Evolutionary conservation across 2,888 invertebrate species (phyloP).

Genomic region (Galerucella nymphaeae): DNA sequence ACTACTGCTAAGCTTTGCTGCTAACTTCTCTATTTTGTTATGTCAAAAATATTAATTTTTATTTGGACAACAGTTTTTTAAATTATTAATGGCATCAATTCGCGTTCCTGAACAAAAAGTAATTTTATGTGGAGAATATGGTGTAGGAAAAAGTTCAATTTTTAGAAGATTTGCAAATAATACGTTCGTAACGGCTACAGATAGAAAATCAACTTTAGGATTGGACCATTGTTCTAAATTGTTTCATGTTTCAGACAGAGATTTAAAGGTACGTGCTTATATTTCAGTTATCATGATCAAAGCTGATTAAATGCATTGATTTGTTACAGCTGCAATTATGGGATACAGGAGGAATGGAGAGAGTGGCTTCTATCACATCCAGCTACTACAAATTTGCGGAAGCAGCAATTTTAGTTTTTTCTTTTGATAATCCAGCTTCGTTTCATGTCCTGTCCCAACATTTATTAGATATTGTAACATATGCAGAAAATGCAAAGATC

Average conservation of each 20-base stretch:
- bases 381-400: constrained; percentile 97
- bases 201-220: constrained; percentile 89
- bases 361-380: constrained; percentile 93
- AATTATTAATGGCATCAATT: constrained; percentile 77
- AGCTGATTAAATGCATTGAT: neutral
- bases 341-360: constrained; percentile 98
- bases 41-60: constrained; percentile 12
- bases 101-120: constrained; percentile 90
- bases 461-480: constrained; percentile 90
- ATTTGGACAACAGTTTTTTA: neutral
- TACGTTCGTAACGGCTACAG: constrained; percentile 85
- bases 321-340: constrained; percentile 84
- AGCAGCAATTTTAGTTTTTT: constrained; percentile 92
- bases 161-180: constrained; percentile 92
- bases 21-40: constrained; percentile 20
- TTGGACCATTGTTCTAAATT: constrained; percentile 90
- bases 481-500: constrained; percentile 95
- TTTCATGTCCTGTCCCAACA: constrained; percentile 94
- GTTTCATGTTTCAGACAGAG: constrained; percentile 79
- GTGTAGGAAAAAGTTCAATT: constrained; percentile 93
- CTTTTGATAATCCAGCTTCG: constrained; percentile 89
- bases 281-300: constrained; percentile 31
- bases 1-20: constrained; percentile 17
- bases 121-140: constrained; percentile 94
- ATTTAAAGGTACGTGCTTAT: constrained; percentile 75